Conservation (phyloP, 2,113 vertebrate species). For the Campylomormyrus tamandua region DNA sequence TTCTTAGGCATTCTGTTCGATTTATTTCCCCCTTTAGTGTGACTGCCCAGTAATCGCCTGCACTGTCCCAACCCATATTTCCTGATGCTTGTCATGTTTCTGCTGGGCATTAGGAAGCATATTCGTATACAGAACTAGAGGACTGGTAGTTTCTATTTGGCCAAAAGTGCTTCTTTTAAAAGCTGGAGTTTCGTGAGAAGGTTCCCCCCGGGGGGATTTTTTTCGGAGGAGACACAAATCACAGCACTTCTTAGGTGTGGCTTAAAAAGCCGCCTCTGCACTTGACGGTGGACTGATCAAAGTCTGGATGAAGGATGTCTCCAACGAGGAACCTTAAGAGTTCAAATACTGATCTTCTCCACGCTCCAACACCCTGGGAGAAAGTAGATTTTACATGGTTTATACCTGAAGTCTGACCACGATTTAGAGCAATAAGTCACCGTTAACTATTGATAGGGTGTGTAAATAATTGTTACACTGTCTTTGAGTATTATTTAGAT, state of each 20-base stretch:
- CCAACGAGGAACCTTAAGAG: constrained; percentile 8
- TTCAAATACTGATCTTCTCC: constrained; percentile 4
- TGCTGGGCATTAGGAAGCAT: constrained; percentile 11
- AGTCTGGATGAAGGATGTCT: constrained; percentile 21
- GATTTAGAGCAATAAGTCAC: not conserved
- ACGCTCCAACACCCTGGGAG: not conserved
- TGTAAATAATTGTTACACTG: not conserved
- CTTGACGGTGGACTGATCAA: constrained; percentile 48
- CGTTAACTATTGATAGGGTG: not conserved
- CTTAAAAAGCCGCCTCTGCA: constrained; percentile 33
- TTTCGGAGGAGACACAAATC: not conserved
- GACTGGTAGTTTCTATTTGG: not conserved
- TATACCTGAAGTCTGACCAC: not conserved
- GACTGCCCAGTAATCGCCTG: constrained; percentile 17
- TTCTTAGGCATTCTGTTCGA: constrained; percentile 23
- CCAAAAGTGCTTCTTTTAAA: not conserved
- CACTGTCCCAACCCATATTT: not conserved
- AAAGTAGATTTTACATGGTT: not conserved
- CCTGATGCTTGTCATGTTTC: not conserved
- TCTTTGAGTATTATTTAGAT: not conserved
- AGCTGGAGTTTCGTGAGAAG: not conserved
- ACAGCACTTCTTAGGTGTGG: constrained; percentile 16
- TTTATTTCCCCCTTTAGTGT: constrained; percentile 37
- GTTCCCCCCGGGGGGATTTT: not conserved
- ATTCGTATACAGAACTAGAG: not conserved